Conservation (phyloP, 1,140 invertebrate species). For the Lucilia sericata region DNA sequence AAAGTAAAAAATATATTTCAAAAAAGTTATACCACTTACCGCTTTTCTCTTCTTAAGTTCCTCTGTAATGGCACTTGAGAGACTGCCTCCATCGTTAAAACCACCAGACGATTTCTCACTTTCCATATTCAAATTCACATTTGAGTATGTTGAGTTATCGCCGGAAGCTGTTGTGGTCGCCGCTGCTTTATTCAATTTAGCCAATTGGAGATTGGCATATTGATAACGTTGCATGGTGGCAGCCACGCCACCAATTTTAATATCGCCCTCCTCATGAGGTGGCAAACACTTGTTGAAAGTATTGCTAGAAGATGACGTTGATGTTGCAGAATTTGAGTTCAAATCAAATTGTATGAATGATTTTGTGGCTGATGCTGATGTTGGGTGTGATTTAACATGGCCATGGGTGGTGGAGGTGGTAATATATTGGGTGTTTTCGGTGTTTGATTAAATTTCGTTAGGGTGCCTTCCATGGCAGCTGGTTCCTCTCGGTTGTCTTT, state of each 20-base stretch:
- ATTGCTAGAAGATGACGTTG: neutral
- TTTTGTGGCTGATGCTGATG: neutral
- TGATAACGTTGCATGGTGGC: slow-evolving; percentile 32
- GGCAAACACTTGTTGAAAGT: neutral
- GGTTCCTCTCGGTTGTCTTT: neutral
- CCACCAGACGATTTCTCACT: neutral
- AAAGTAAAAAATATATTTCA: no score
- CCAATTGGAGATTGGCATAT: slow-evolving; percentile 36
- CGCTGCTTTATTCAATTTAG: slow-evolving; percentile 2
- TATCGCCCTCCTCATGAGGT: neutral
- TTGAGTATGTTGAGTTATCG: neutral
- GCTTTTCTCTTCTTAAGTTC: slow-evolving; percentile 73
- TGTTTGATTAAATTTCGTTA: slow-evolving; percentile 16
- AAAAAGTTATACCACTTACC: slow-evolving; percentile 62
- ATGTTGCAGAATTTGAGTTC: neutral
- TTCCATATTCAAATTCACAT: slow-evolving; percentile 6
- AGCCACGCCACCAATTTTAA: slow-evolving; percentile 1
- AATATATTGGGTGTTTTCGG: neutral
- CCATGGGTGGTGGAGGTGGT: slow-evolving; percentile 39
- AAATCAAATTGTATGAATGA: neutral
- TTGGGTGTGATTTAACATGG: neutral
- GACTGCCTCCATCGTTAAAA: slow-evolving; percentile 52
- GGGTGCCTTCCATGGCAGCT: neutral
- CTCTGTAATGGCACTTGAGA: slow-evolving; percentile 72
- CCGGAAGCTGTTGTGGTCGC: neutral